These are phyloP conservation scores for Octopus sinensis DNA, from an alignment of 1,140 invertebrate genomes.

Conservation along the genomic window DNA sequence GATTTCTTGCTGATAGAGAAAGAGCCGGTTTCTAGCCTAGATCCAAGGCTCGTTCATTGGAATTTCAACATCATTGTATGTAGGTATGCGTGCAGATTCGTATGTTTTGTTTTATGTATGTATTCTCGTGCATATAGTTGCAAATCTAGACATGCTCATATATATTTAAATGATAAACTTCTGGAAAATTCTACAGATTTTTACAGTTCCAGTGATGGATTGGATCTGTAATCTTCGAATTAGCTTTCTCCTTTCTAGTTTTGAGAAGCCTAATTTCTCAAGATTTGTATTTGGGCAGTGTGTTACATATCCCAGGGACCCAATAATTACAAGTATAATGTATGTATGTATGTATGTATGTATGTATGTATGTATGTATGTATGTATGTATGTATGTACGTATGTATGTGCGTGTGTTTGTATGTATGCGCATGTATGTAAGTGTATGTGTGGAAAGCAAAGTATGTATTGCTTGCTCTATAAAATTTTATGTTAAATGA, in stretches of 20 bases:
- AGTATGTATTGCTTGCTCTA: not conserved
- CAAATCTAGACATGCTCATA: not conserved
- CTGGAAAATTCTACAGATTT: no score
- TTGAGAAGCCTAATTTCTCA: no score
- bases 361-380: constrained; percentile 18
- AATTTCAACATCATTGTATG: no score
- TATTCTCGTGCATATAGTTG: not conserved
- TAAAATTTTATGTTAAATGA: no score
- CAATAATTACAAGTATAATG: not conserved
- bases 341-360: constrained; percentile 6
- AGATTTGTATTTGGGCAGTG: no score
- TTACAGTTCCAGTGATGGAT: no score
- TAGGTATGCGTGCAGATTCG: constrained; percentile 3
- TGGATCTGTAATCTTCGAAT: no score
- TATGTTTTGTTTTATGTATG: not conserved
- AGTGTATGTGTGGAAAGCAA: not conserved
- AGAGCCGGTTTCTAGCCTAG: no score
- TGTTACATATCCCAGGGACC: no score
- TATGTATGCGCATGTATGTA: not conserved
- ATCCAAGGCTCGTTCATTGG: no score
- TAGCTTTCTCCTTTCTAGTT: no score
- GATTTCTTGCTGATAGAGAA: no score
- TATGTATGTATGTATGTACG: not conserved
- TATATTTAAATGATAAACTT: not conserved
- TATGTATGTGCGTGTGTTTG: not conserved